Evolutionary conservation across 2,113 vertebrate genomes (phyloP).

Genomic region (Rynchops niger): DNA sequence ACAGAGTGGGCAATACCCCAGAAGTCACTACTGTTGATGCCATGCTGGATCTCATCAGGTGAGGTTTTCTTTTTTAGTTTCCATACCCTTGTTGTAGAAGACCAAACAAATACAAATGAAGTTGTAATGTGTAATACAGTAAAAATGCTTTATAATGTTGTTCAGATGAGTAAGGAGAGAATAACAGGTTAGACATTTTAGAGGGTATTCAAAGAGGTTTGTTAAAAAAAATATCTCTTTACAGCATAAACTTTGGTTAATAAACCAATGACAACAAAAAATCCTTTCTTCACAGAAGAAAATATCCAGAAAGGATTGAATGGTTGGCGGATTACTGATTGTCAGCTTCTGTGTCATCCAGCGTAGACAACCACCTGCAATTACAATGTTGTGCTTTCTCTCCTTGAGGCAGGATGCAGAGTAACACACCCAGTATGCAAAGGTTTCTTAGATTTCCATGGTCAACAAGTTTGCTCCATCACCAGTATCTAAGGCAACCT

Average conservation of each 20-base stretch:
- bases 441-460: neutral
- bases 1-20: conserved; percentile 85
- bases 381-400: neutral
- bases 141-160: neutral
- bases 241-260: neutral
- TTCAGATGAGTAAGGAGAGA: neutral
- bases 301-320: neutral
- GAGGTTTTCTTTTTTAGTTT: conserved; percentile 4
- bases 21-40: conserved; percentile 93
- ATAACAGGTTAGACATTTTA: neutral
- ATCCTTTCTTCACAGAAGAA: neutral
- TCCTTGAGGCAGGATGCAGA: neutral
- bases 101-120: neutral
- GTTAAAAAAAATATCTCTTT: neutral
- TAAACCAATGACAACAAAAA: neutral
- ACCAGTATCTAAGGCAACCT: neutral
- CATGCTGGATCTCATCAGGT: conserved; percentile 94
- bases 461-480: neutral
- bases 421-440: neutral
- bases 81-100: neutral
- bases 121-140: neutral
- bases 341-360: neutral
- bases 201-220: neutral
- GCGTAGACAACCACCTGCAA: neutral
- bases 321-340: neutral